Evolutionary conservation across 2,113 vertebrate genomes (phyloP).

Genomic region (Rhinopomastus cyanomelas): DNA sequence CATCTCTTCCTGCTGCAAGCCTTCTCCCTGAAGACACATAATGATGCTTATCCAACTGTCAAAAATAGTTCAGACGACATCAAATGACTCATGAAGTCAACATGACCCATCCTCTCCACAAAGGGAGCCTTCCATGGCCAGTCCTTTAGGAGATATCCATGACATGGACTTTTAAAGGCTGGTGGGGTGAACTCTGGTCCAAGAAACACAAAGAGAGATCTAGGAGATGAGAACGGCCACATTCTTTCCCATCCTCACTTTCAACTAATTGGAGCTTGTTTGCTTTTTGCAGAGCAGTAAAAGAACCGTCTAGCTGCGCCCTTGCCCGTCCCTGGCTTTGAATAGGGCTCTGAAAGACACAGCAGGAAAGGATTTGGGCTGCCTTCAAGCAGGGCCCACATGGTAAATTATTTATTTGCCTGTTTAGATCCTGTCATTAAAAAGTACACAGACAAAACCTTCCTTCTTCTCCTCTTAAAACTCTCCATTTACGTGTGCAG

Average conservation of each 20-base stretch:
- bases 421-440: conserved; percentile 45
- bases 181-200: neutral
- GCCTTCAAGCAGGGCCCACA: neutral
- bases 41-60: neutral
- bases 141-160: neutral
- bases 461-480: conserved; percentile 11
- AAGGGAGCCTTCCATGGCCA: neutral
- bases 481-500: neutral
- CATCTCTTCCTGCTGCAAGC: neutral
- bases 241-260: neutral
- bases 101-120: neutral
- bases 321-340: neutral
- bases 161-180: neutral
- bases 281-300: neutral
- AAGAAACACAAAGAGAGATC: neutral
- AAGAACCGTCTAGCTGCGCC: neutral
- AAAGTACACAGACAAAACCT: conserved; percentile 40
- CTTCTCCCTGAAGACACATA: neutral
- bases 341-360: neutral
- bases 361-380: neutral
- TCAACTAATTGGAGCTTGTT: neutral
- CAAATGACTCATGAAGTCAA: neutral
- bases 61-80: neutral
- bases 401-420: conserved; percentile 44
- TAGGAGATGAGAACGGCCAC: neutral